Percentiles rank a stretch among this genome's conserved stretches.
Evolutionary conservation across 2,888 invertebrate species (phyloP).

Genomic region (Epistrophella euchroma): DNA sequence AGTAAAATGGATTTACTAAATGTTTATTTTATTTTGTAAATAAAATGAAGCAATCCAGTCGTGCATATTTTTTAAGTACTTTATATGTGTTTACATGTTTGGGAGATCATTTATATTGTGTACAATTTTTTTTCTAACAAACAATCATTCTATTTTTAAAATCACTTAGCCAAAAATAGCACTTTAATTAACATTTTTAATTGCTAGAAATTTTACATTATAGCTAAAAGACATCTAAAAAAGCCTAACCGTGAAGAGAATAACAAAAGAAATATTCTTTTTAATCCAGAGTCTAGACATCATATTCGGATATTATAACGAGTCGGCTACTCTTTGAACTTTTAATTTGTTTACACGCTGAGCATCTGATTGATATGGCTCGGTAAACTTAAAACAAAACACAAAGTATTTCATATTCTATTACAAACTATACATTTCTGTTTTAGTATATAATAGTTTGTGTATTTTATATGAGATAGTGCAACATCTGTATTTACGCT

Average conservation of each 20-base stretch:
- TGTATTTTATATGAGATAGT: slow-evolving; percentile 8
- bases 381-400: slow-evolving; percentile 1
- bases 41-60: too few relatives aligned
- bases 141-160: slow-evolving; percentile 5
- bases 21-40: too few relatives aligned
- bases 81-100: too few relatives aligned
- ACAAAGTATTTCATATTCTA: not conserved
- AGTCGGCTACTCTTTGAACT: slow-evolving; percentile 8
- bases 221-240: not conserved
- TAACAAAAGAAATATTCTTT: not conserved
- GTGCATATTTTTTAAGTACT: too few relatives aligned
- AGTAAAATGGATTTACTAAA: too few relatives aligned
- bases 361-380: not conserved
- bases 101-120: not conserved
- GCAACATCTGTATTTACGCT: not conserved
- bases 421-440: slow-evolving; percentile 1
- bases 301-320: not conserved
- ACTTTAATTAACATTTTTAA: slow-evolving; percentile 1
- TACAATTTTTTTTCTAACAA: not conserved
- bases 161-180: not conserved
- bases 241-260: slow-evolving; percentile 14
- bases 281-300: slow-evolving; percentile 6
- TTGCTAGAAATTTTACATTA: not conserved
- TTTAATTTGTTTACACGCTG: slow-evolving; percentile 12
- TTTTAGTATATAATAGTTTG: not conserved